Percentiles rank a stretch among this genome's conserved stretches.
Conservation (phyloP, 2,113 vertebrate genomes). For the Labeo rohita region DNA sequence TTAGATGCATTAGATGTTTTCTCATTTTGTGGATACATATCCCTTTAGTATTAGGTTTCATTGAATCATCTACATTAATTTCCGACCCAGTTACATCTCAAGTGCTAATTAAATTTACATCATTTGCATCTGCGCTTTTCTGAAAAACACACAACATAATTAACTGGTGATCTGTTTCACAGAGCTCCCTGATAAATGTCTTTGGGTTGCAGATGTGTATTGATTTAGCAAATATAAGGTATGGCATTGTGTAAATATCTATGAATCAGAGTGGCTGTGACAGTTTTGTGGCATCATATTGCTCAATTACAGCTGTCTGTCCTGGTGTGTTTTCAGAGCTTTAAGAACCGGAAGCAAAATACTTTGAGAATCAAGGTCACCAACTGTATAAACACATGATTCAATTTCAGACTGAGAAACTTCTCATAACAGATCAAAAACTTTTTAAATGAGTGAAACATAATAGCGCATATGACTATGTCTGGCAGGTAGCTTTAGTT, state of each 20-base stretch:
- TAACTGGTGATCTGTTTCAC: background rate
- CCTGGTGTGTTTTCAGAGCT: background rate
- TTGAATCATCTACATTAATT: constrained; percentile 4
- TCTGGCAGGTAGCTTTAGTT: background rate
- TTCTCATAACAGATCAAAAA: background rate
- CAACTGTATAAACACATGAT: background rate
- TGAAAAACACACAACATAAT: background rate
- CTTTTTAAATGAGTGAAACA: background rate
- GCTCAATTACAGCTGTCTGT: background rate
- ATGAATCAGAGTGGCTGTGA: background rate
- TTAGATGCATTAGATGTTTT: background rate
- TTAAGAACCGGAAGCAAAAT: background rate
- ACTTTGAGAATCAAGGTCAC: background rate
- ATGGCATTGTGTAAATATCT: background rate
- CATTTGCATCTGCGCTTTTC: background rate
- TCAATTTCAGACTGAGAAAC: background rate
- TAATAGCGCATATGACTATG: background rate
- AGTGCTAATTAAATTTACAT: background rate
- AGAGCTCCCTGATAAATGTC: background rate
- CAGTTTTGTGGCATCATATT: background rate
- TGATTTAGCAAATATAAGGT: background rate
- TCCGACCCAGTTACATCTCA: background rate
- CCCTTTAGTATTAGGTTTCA: background rate
- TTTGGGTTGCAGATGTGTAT: background rate
- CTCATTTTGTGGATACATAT: background rate